A percentile compares a stretch with the other conserved stretches of the same genome.
Conservation (phyloP, 1,140 invertebrate genomes). For the Octopus sinensis region DNA sequence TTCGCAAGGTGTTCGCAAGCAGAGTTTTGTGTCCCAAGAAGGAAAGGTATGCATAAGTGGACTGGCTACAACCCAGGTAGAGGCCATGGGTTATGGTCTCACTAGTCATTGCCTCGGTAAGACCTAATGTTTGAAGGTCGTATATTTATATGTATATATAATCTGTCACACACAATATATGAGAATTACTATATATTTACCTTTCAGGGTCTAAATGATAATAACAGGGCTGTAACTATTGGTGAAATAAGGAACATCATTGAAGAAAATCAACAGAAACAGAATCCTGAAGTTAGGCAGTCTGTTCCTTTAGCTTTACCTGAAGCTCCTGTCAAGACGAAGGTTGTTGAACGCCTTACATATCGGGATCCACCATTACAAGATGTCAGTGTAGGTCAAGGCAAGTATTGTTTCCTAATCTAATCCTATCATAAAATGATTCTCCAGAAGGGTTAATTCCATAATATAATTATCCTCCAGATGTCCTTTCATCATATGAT, state of each 20-base stretch:
- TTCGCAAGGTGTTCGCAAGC: too few relatives aligned
- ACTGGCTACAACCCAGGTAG: too few relatives aligned
- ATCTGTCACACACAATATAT: too few relatives aligned
- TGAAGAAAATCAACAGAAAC: slow-evolving; percentile 28
- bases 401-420: slow-evolving; percentile 26
- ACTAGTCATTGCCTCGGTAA: too few relatives aligned
- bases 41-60: too few relatives aligned
- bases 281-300: slow-evolving; percentile 18
- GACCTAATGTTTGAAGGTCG: too few relatives aligned
- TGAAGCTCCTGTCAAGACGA: slow-evolving; percentile 23
- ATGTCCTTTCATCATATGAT: too few relatives aligned
- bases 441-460: neutral
- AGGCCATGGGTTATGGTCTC: too few relatives aligned
- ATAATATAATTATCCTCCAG: neutral
- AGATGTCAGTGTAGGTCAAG: slow-evolving; percentile 49
- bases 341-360: slow-evolving; percentile 40
- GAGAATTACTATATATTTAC: neutral
- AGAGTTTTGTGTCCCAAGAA: too few relatives aligned
- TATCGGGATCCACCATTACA: slow-evolving; percentile 47
- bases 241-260: slow-evolving; percentile 46
- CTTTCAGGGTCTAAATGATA: slow-evolving; percentile 35
- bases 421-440: slow-evolving; percentile 8
- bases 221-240: slow-evolving; percentile 40
- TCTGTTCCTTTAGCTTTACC: slow-evolving; percentile 26
- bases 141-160: too few relatives aligned